These are phyloP conservation scores for Schizopygopsis malacanthus DNA, from an alignment of 2,797 vertebrate genomes.

Conservation along the genomic window DNA sequence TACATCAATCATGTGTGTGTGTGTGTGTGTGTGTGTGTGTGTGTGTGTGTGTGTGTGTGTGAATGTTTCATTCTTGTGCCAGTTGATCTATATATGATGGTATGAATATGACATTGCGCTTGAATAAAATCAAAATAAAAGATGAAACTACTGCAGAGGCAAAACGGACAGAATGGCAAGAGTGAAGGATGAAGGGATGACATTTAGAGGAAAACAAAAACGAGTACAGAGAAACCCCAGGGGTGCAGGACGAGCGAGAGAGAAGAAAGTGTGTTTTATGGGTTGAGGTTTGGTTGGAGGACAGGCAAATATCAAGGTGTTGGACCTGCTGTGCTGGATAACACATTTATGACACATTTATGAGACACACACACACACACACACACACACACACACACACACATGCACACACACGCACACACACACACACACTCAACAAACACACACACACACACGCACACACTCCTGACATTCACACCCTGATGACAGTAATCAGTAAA, in stretches of 20 bases:
- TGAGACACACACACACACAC: neutral
- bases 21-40: neutral
- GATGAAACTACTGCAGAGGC: neutral
- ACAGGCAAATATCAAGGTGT: neutral
- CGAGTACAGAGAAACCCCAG: neutral
- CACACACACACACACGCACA: neutral
- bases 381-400: neutral
- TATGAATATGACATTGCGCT: neutral
- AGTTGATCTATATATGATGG: neutral
- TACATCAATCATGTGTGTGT: too few species aligned
- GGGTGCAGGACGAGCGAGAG: neutral
- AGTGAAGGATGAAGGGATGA: conserved; percentile 13
- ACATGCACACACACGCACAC: too few species aligned
- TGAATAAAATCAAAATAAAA: conserved; percentile 25
- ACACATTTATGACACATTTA: neutral
- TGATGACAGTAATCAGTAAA: neutral
- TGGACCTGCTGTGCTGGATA: neutral
- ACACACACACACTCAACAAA: too few species aligned
- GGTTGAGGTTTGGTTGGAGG: neutral
- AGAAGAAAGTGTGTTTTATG: conserved; percentile 12
- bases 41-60: neutral
- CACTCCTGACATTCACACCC: neutral
- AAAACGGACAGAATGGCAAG: neutral
- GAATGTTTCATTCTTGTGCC: neutral
- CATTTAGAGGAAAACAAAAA: conserved; percentile 5